A percentile compares a stretch with the other conserved stretches of the same genome.
These are phyloP conservation scores for Orchestia grillus DNA, from an alignment of 1,140 invertebrate genomes.

Conservation along the genomic window DNA sequence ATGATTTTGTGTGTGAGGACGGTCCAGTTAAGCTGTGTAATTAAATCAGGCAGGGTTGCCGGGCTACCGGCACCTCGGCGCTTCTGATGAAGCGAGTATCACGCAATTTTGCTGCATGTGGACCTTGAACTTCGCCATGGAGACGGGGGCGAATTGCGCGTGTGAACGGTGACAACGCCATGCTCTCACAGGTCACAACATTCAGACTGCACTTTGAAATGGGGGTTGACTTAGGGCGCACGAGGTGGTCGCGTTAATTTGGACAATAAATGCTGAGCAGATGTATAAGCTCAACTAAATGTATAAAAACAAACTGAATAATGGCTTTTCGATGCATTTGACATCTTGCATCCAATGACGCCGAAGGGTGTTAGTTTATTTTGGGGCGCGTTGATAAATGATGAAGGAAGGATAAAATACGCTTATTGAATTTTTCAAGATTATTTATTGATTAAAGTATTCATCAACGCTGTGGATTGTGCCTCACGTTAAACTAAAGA, in stretches of 20 bases:
- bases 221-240: background rate
- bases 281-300: background rate
- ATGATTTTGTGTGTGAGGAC: constrained; percentile 45
- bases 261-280: background rate
- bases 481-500: background rate
- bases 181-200: background rate
- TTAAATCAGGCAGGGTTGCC: constrained; percentile 3
- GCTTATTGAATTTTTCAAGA: background rate
- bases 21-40: constrained; percentile 5
- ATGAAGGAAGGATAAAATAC: background rate
- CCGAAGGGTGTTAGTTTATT: background rate
- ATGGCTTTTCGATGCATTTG: background rate
- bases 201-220: background rate
- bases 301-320: background rate
- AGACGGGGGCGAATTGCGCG: background rate
- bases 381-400: background rate
- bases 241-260: background rate
- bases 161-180: background rate
- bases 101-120: background rate
- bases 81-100: background rate
- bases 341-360: background rate
- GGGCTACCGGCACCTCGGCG: background rate
- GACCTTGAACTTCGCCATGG: background rate
- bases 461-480: background rate
- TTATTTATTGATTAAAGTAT: background rate